Evolutionary conservation across 2,113 vertebrate genomes (phyloP).

Genomic region (Rhea pennata): DNA sequence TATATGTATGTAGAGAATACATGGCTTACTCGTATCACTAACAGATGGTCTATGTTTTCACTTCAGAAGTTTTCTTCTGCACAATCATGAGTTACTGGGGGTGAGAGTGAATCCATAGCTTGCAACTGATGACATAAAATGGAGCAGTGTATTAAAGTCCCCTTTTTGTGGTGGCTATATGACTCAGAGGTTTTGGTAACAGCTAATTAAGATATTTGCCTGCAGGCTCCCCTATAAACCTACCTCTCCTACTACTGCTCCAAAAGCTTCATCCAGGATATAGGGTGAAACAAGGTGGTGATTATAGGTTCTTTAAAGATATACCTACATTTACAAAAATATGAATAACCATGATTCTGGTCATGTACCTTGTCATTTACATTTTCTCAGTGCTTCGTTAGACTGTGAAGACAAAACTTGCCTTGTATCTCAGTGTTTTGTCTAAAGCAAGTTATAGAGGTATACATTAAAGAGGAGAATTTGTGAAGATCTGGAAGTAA

Average conservation of each 20-base stretch:
- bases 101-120: slow-evolving; percentile 64
- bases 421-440: background rate
- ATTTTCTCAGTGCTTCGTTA: background rate
- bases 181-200: slow-evolving; percentile 56
- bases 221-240: background rate
- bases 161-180: slow-evolving; percentile 60
- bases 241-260: background rate
- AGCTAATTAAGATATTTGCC: slow-evolving; percentile 56
- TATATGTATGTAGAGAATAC: slow-evolving; percentile 67
- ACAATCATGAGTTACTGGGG: slow-evolving; percentile 20
- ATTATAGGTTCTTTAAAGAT: background rate
- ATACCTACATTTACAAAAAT: background rate
- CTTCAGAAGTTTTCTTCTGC: slow-evolving; percentile 73
- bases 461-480: background rate
- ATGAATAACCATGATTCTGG: background rate
- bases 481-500: background rate
- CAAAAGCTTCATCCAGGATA: background rate
- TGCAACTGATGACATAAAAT: slow-evolving; percentile 55
- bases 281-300: background rate
- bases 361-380: background rate
- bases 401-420: background rate
- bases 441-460: background rate
- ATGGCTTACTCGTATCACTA: slow-evolving; percentile 69
- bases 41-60: slow-evolving; percentile 79
- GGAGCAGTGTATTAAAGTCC: slow-evolving; percentile 51